Evolutionary conservation across 2,888 invertebrate species (phyloP).

Genomic region (Sepioteuthis lessoniana): DNA sequence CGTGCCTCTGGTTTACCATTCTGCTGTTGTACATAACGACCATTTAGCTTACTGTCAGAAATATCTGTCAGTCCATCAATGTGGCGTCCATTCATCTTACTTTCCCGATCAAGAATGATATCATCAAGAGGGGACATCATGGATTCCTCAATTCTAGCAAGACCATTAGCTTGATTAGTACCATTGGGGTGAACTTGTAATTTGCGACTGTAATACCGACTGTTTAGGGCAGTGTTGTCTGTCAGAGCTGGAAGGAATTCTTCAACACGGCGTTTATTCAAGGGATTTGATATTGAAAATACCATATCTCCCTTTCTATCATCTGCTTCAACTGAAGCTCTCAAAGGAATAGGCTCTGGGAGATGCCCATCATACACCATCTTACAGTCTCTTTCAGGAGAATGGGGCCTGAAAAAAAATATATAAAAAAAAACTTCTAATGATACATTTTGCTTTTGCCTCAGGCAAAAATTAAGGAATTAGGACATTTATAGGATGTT

Average conservation of each 20-base stretch:
- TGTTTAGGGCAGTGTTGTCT: conserved; percentile 71
- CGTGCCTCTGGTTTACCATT: conserved; percentile 49
- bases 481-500: no score
- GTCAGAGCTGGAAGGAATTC: conserved; percentile 67
- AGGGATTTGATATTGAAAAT: conserved; percentile 68
- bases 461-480: no score
- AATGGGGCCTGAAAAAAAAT: conserved; percentile 68
- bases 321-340: conserved; percentile 54
- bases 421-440: neutral
- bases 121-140: conserved; percentile 73
- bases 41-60: conserved; percentile 61
- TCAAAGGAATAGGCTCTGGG: conserved; percentile 66
- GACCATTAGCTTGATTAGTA: conserved; percentile 54
- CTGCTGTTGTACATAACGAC: conserved; percentile 62
- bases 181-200: conserved; percentile 61
- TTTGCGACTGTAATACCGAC: conserved; percentile 69
- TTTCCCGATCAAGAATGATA: conserved; percentile 85
- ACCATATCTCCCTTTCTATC: conserved; percentile 56
- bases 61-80: conserved; percentile 46
- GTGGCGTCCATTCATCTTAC: conserved; percentile 90
- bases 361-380: conserved; percentile 66
- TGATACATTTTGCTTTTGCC: no score
- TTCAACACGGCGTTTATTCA: conserved; percentile 68
- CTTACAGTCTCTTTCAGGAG: conserved; percentile 70
- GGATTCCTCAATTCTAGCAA: conserved; percentile 54